Base-by-base conservation (phyloP, 2,888 invertebrate genomes). In the Leptopterna dolabrata region DNA sequence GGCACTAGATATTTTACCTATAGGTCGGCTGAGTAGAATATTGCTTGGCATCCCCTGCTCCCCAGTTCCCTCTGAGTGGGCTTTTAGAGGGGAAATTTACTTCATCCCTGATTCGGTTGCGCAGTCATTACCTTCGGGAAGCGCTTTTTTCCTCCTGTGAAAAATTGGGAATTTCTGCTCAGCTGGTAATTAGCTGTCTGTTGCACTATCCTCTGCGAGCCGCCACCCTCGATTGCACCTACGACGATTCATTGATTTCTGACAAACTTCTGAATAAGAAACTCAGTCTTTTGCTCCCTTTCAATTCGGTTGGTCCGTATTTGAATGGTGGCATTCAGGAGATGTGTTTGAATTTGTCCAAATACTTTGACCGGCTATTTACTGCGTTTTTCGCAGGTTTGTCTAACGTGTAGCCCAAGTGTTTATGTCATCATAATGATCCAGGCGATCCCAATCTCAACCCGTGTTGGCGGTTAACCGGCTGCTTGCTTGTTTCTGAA, bases 121-220 rank as follows among this genome's bases (percentile, higher is more conserved):
- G 36, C 36, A 47, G 1, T 51, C 51, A 4, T 51, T 19, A 11
- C 71, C 30, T 30, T 16, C 36, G 36, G 47, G 47, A 45, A 80
- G 80, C 47, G 0, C 19, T 80, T 76, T 80, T 80, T 80, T 9
- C 24, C 24, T 41, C 0, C 73, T 73, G 73, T 73, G 9, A 19
- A 36, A 41, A 36, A 73, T 73, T 30, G 36, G 41, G 41, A 73
- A 63, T 63, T 63, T 73, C 41, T 36, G 36, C 41, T 73, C 11
- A 9, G 36, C 14, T 19, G 24, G 73, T 41, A 73, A 63, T 63
- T 73, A 73, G 41, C 41, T 73, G 73, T 41, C 13, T 36, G 41
- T 73, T 73, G 73, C 73, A 73, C 73, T 73, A 41, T 30, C 19
- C 36, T 73, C 19, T n/a, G 30, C 73, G 73, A 41, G 73, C 73